These are phyloP conservation scores for Cliona cf. orientalis DNA, from an alignment of 37 sponge, comb jelly and placozoan species.

Conservation along the genomic window DNA sequence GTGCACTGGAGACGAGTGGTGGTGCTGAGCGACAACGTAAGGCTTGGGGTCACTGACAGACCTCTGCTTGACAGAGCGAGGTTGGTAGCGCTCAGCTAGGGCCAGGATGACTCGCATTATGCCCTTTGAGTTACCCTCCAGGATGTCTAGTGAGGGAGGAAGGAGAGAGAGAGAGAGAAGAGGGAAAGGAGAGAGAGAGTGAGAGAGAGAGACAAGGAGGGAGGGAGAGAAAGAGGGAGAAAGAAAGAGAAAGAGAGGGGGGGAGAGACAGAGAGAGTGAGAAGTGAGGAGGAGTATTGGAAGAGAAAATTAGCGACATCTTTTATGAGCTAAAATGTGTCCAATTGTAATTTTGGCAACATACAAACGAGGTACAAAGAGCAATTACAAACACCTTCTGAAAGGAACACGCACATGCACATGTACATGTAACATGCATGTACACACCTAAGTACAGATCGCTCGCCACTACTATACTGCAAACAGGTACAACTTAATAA, in stretches of 20 bases:
- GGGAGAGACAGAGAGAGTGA: not conserved
- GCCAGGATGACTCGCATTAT: conserved; percentile 72
- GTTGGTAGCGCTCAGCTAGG: conserved; percentile 78
- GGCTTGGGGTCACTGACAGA: not conserved
- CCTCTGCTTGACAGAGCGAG: conserved; percentile 52
- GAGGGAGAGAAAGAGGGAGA: not conserved
- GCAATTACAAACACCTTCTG: not conserved
- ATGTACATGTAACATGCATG: not conserved
- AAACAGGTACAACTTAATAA: no score
- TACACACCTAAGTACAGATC: no score
- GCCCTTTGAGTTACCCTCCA: conserved; percentile 66
- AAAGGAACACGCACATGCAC: not conserved
- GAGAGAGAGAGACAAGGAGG: not conserved
- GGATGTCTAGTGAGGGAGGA: conserved; percentile 46
- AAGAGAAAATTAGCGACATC: no score
- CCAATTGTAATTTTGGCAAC: not conserved
- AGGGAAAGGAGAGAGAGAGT: conserved; percentile 12
- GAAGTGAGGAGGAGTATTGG: not conserved
- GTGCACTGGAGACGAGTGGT: not conserved
- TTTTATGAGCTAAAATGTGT: no score
- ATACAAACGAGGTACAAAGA: not conserved
- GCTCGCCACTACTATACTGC: no score
- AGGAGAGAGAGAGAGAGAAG: conserved; percentile 1
- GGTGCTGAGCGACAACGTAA: not conserved
- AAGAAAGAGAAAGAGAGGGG: not conserved